These are phyloP conservation scores for Scomber scombrus DNA, from an alignment of 2,113 vertebrate species.

Conservation along the genomic window DNA sequence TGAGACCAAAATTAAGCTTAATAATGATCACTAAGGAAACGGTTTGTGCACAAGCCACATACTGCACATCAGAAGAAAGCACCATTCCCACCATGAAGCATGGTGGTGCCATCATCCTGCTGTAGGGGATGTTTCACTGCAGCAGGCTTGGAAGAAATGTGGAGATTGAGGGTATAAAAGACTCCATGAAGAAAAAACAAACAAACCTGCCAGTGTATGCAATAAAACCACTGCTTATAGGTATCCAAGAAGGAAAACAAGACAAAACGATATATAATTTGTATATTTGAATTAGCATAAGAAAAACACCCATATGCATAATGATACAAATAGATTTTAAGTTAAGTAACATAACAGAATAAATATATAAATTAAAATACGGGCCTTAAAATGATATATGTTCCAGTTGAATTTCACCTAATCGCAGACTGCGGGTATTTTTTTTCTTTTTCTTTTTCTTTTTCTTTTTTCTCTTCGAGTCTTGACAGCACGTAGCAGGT, in stretches of 20 bases:
- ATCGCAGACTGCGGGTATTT: conserved; percentile 38
- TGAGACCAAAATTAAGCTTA: neutral
- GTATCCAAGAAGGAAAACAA: no score
- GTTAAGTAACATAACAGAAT: neutral
- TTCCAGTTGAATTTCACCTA: neutral
- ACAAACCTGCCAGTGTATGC: neutral
- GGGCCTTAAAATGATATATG: no score
- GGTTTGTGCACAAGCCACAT: neutral
- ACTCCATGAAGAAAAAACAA: neutral
- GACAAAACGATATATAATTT: no score
- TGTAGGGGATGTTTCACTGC: no score
- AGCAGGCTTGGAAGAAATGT: no score
- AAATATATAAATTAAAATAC: neutral
- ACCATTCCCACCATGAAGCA: neutral
- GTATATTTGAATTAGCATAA: no score
- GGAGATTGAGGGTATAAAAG: neutral
- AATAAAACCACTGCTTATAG: neutral
- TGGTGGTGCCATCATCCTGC: no score
- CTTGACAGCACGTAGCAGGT: conserved; percentile 62
- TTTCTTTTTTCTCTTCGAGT: neutral
- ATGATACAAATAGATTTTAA: neutral
- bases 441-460: conserved; percentile 14
- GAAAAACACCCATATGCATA: neutral
- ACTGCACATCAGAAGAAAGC: neutral
- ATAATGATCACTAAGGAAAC: neutral